phyloP scores from a whole-genome alignment of 1,140 invertebrate genomes.

The Anadara kagoshimensis region DNA sequence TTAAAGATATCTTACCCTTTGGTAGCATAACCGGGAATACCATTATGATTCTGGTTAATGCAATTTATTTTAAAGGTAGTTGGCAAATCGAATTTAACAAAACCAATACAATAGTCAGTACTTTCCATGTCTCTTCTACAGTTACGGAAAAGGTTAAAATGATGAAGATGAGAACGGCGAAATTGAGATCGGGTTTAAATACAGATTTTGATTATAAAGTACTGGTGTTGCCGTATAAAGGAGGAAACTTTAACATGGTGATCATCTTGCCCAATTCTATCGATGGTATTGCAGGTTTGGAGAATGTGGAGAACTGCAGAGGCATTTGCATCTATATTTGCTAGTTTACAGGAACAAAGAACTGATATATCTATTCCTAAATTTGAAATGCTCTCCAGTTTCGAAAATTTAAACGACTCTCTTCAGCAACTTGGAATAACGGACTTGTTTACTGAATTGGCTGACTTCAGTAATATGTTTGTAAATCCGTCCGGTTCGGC shows the following conservation, averaged over 20 bases:
- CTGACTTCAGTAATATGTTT: slow-evolving; percentile 77
- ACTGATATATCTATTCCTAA: slow-evolving; percentile 77
- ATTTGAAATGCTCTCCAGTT: slow-evolving; percentile 79
- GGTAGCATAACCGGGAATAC: slow-evolving; percentile 75
- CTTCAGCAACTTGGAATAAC: slow-evolving; percentile 75
- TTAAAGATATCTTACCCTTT: slow-evolving; percentile 77
- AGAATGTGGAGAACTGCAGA: slow-evolving; percentile 75
- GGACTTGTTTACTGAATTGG: slow-evolving; percentile 78
- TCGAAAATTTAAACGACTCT: slow-evolving; percentile 75
- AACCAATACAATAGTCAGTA: slow-evolving; percentile 73
- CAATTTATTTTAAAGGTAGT: slow-evolving; percentile 84
- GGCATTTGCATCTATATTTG: slow-evolving; percentile 67
- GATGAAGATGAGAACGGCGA: slow-evolving; percentile 35
- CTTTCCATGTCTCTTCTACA: slow-evolving; percentile 17
- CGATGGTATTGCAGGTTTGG: slow-evolving; percentile 72
- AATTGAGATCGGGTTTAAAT: slow-evolving; percentile 67
- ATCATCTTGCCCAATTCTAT: slow-evolving; percentile 80
- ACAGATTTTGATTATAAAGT: slow-evolving; percentile 82
- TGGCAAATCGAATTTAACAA: slow-evolving; percentile 83
- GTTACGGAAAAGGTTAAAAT: slow-evolving; percentile 32
- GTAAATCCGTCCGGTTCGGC: slow-evolving; percentile 2
- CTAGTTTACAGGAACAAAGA: slow-evolving; percentile 8
- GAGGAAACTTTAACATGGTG: slow-evolving; percentile 78
- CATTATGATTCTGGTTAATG: slow-evolving; percentile 82
- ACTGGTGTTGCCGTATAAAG: slow-evolving; percentile 83